Conservation (phyloP, 1,140 invertebrate species). For the Lamellibrachia luymesi region DNA sequence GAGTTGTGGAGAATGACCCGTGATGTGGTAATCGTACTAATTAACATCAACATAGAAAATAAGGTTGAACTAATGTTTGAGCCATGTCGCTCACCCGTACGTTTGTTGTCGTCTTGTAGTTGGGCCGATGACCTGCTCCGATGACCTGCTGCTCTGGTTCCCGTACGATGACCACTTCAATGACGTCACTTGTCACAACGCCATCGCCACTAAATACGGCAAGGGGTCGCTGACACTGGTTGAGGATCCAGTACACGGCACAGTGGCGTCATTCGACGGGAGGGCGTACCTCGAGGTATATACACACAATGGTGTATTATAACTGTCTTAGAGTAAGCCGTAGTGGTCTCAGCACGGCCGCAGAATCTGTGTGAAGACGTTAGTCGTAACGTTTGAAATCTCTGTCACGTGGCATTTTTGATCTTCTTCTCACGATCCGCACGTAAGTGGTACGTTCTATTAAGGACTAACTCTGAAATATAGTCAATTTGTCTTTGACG, state of each 20-base stretch:
- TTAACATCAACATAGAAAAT: too few relatives aligned
- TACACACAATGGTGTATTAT: background rate
- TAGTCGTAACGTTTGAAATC: too few relatives aligned
- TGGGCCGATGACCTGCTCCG: background rate
- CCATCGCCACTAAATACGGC: background rate
- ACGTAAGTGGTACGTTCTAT: background rate
- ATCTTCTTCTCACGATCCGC: background rate
- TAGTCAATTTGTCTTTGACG: too few relatives aligned
- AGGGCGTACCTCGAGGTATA: background rate
- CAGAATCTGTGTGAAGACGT: background rate
- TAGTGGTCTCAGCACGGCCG: background rate
- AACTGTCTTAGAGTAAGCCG: background rate
- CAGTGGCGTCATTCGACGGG: background rate
- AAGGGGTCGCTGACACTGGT: background rate
- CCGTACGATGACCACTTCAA: background rate
- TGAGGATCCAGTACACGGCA: background rate
- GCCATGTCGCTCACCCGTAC: background rate
- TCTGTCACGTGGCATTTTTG: background rate
- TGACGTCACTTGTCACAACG: background rate
- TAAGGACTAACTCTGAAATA: background rate
- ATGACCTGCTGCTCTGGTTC: background rate
- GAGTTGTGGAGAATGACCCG: too few relatives aligned
- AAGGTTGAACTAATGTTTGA: too few relatives aligned
- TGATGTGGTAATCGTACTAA: too few relatives aligned
- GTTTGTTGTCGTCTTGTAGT: background rate